Base-by-base conservation (phyloP, 2,888 invertebrate species). In the Sarcophaga subvicina region DNA sequence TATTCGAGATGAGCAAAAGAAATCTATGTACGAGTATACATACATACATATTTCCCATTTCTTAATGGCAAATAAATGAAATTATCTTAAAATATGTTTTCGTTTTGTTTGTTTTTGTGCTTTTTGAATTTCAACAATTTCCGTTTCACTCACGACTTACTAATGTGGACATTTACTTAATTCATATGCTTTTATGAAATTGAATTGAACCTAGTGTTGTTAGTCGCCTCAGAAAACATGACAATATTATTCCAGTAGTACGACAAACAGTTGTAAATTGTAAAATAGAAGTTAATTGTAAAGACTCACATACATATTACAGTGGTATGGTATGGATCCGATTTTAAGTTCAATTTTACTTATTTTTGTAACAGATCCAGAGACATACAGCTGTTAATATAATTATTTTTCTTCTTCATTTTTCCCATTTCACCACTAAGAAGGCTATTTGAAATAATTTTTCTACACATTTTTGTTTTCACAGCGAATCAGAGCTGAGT, bases 1-100 rank as follows among this genome's bases (percentile, higher is more conserved):
- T 62, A 17, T 54, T 54, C 17, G 17, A 54, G 3, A 17, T 54
- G 54, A 17, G 17, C 4, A 54, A 54, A 54, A 17, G 17, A 54
- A n/a, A 62, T 59, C 10, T n/a, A 59, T 59, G 14, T n/a, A 64
- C 2, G 37, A 22, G 22, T 37, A 25, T 37, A 64, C 17, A 76
- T 77, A 69, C 45, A 69, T 54, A 49, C 67, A 62, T 75, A 45
- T 10, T 70, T 60, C 70, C 25, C 66, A 82, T 76, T 82, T 82
- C 75, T 66, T 75, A 79, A 75, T 70, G 67, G 22, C 37, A 37
- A 75, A 69, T 79, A 59, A 82, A 75, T 70, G 37, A 71, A 54
- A 66, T 85, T 73, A 66, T 72, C 64, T 80, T 22, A 45, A 79
- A 80, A 80, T 71, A 76, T 64, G 47, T 47, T 76, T 73, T 72